Conservation (phyloP, 2,113 vertebrate species). For the Trematomus loennbergii region DNA sequence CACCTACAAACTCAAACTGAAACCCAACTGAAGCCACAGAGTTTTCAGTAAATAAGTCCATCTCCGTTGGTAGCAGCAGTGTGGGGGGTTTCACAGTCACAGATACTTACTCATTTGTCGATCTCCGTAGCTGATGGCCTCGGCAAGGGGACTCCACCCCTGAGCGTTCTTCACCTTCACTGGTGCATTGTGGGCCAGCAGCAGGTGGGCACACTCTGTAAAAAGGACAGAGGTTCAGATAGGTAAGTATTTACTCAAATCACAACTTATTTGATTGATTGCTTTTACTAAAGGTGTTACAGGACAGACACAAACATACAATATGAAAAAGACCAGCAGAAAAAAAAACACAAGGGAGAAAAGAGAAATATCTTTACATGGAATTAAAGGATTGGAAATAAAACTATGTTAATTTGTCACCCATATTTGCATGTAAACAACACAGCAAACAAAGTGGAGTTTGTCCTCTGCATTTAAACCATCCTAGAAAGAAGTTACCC, state of each 20-base stretch:
- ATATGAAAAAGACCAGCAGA: background rate
- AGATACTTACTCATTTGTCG: conserved; percentile 96
- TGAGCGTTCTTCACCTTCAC: conserved; percentile 99
- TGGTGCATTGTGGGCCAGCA: conserved; percentile 98
- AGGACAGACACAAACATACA: background rate
- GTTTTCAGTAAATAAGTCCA: background rate
- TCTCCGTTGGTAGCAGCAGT: background rate
- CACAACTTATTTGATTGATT: background rate
- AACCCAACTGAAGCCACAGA: background rate
- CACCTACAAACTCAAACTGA: conserved; percentile 12
- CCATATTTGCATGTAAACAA: no score
- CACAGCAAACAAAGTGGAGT: background rate
- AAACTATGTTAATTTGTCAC: no score
- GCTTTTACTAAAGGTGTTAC: background rate
- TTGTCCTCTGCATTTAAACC: no score
- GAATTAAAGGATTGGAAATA: no score
- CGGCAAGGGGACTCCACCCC: conserved; percentile 99
- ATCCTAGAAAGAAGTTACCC: no score
- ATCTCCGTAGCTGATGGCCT: conserved; percentile 99
- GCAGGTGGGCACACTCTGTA: conserved; percentile 97
- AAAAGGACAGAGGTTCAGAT: conserved; percentile 24
- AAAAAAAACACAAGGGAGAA: background rate
- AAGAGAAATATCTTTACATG: background rate
- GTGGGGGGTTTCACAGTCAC: background rate
- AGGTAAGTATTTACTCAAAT: background rate